Evolutionary conservation across 2,113 vertebrate species (phyloP), one percentile per base, ranked within the genome.

Genomic region (Natator depressus): DNA sequence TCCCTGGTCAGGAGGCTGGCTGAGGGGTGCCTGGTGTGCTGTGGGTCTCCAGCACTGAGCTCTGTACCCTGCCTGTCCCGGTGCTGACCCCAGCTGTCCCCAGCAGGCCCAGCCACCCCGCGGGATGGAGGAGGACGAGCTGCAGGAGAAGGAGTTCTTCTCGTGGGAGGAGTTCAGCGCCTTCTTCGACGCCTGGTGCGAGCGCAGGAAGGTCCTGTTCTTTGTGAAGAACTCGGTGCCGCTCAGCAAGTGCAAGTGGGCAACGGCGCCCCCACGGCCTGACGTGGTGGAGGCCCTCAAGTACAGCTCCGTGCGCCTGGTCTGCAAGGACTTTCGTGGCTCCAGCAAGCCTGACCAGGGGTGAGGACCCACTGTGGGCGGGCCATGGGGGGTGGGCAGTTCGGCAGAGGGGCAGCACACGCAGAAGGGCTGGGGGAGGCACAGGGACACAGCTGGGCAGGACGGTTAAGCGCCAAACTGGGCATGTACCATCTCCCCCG

Each of bases 181-280:
- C 57, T 98, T 98, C 93, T 98, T 97, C 20, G 96, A 98, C 1
- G 88, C 92, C 4, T 98, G 97, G 96, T 98, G 97, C 79, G 96
- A 97, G 91, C 93, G 95, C 89, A 91, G 89, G 53, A 94, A 94
- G 80, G 94, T 92, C 1, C 95, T 98, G 29, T 97, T 97, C 85
- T 97, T 95, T 1, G 90, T 97, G 75, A 96, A 96, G 91, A 97
- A 93, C 62, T 98, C 94, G 80, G 93, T 95, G n/a, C 96, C 94
- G 20, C 93, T 98, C 87, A 94, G 95, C 0, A 96, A 96, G 59
- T 96, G 96, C 91, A 96, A 94, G 75, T 97, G 96, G 96, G 96
- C 97, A 86, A 90, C 82, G 25, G 55, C 84, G 1, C 92, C 95
- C 20, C 96, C 94, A 0, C 96, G 95, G 89, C 96, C 94, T 84